These are phyloP conservation scores for Nomada flava DNA, from an alignment of 2,888 invertebrate species.

Conservation along the genomic window DNA sequence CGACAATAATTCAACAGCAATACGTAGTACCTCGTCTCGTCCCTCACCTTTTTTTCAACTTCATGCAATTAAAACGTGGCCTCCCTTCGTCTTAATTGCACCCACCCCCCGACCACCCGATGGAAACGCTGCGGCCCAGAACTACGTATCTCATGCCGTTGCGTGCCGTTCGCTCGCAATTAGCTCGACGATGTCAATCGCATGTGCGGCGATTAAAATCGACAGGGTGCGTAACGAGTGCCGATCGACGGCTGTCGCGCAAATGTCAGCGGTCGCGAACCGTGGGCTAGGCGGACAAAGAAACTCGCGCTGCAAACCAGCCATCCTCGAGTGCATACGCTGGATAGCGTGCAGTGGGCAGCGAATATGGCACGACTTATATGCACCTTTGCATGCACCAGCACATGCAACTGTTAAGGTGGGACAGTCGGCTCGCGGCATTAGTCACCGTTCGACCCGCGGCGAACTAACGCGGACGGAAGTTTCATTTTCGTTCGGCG, in stretches of 20 bases:
- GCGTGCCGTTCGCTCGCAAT: background rate
- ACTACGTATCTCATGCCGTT: background rate
- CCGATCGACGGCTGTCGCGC: conserved; percentile 37
- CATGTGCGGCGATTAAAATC: conserved; percentile 38
- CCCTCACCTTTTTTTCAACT: background rate
- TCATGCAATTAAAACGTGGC: background rate
- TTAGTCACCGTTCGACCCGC: conserved; percentile 75
- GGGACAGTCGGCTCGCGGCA: conserved; percentile 61
- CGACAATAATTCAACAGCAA: background rate
- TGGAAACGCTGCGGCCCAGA: background rate
- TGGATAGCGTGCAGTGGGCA: conserved; percentile 69
- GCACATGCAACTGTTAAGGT: conserved; percentile 58
- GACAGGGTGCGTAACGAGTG: conserved; percentile 11
- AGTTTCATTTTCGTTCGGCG: conserved; percentile 57
- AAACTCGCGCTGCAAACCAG: conserved; percentile 44
- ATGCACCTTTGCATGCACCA: conserved; percentile 46
- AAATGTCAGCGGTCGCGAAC: conserved; percentile 37
- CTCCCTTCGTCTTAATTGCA: conserved; percentile 23
- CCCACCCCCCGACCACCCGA: background rate
- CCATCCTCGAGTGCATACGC: conserved; percentile 29
- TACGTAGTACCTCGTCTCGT: background rate
- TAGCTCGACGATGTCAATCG: conserved; percentile 28
- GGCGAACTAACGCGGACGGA: conserved; percentile 42
- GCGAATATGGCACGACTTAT: conserved; percentile 62
- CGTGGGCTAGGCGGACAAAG: conserved; percentile 64